Evolutionary conservation across 2,113 vertebrate genomes (phyloP).

Genomic region (Trichomycterus rosablanca): DNA sequence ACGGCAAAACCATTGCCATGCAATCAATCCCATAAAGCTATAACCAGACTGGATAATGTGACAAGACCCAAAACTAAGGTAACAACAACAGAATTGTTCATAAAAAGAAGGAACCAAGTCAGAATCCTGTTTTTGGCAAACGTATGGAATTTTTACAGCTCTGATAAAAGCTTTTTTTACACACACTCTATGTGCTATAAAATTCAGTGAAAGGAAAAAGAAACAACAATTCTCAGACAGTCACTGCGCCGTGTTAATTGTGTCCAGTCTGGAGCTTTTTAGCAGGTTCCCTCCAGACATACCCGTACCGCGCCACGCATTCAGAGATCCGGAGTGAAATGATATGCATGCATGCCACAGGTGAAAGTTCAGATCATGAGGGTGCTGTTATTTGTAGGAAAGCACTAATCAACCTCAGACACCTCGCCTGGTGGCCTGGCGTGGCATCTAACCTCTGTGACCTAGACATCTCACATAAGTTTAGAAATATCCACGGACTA

Average conservation of each 20-base stretch:
- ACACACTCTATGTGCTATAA: conserved; percentile 16
- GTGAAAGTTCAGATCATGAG: not conserved
- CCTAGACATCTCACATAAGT: conserved; percentile 46
- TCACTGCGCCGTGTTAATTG: not conserved
- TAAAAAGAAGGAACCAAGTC: not conserved
- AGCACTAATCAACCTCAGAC: conserved; percentile 45
- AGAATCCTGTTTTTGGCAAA: not conserved
- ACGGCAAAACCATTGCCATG: too few species aligned
- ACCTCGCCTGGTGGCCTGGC: conserved; percentile 48
- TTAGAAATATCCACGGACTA: conserved; percentile 51
- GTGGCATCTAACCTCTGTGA: conserved; percentile 63
- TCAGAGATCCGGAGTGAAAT: not conserved
- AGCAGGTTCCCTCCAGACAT: conserved; percentile 1
- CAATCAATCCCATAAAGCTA: too few species aligned
- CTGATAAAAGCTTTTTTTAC: not conserved
- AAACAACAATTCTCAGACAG: too few species aligned
- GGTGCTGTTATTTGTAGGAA: not conserved
- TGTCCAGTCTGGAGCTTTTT: conserved; percentile 21
- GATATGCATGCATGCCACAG: not conserved
- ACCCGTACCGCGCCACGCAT: not conserved
- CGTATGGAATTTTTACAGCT: too few species aligned
- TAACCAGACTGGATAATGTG: too few species aligned
- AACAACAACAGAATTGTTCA: too few species aligned
- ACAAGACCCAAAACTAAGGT: too few species aligned
- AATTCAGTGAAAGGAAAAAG: conserved; percentile 3